phyloP scores from a whole-genome alignment of 92 coral and sea anemone species.

The Blastomussa wellsi region DNA sequence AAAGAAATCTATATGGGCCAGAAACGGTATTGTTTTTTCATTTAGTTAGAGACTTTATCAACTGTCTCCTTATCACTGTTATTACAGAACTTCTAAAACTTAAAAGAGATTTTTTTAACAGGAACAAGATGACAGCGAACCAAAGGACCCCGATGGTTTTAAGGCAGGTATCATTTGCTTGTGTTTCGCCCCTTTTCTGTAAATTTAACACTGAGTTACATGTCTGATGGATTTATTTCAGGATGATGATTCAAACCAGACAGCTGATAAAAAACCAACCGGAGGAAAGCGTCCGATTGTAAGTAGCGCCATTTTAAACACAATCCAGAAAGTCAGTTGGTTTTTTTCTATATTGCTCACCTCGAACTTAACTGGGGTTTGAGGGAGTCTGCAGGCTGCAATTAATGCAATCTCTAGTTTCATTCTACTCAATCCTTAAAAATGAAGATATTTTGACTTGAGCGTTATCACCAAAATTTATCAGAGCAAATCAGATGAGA shows the following conservation, averaged over 20 bases:
- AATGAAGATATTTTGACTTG: not conserved
- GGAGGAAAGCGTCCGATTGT: not conserved
- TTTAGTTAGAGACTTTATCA: not conserved
- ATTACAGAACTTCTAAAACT: not conserved
- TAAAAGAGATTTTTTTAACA: slow-evolving; percentile 1
- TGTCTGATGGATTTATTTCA: not conserved
- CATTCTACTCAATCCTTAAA: not conserved
- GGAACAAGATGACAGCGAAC: slow-evolving; percentile 26
- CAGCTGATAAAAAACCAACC: not conserved
- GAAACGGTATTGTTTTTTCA: not conserved
- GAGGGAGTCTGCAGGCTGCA: not conserved
- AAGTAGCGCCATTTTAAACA: not conserved
- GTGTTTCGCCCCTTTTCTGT: not conserved
- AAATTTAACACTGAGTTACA: not conserved
- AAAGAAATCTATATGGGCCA: not conserved
- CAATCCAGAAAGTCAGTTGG: not conserved
- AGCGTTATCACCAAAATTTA: not conserved
- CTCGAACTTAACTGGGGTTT: not conserved
- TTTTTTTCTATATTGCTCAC: not conserved
- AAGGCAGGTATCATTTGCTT: not conserved
- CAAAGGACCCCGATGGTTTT: slow-evolving; percentile 19
- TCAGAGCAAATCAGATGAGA: not conserved
- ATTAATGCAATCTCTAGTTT: not conserved
- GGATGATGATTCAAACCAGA: not conserved
- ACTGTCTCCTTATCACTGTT: not conserved